Base-by-base conservation (phyloP, 64 coral and sea anemone species). In the Montipora sp. region DNA sequence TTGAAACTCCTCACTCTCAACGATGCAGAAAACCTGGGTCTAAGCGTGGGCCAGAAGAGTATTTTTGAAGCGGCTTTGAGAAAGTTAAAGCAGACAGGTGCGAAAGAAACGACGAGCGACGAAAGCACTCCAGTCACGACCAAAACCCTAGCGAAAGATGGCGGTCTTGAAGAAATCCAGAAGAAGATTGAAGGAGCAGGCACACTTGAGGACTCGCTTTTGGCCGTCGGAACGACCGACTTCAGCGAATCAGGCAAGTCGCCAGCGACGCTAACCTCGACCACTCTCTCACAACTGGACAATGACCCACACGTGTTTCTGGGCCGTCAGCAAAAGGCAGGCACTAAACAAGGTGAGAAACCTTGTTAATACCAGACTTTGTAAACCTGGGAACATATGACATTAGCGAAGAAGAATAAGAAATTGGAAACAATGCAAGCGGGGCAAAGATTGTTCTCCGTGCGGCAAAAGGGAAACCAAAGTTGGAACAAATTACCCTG, bases 351-450 rank as follows among this genome's bases (percentile, higher is more conserved):
- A 76, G 27, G 73, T 76, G 36, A 76, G 73, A 76, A 76, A 76
- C 73, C 73, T 76, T 76, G 73, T 46, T 76, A 44, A 76, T 47
- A 46, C 73, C 73, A 76, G 73, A 76, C 73, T 47, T 76, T 76
- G 27, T 76, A 0, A 76, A 76, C 73, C 43, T 48, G 73, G 73
- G 0, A 76, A 76, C 73, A 12, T 76, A 76, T 76, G 73, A 46
- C 73, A 76, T 8, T 76, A 76, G 73, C 8, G 73, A 76, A 45
- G 43, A 76, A 76, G 73, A 76, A 45, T 13, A 76, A 47, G 73
- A 75, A 43, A 75, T 75, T 43, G 73, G 73, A 75, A 75, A 75
- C 73, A 75, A 44, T 75, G 4, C 73, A 45, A 76, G 43, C 8
- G 73, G 27, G 73, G 73, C 73, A 76, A 76, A 76, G 27, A 76